phyloP scores from a whole-genome alignment of 2,113 vertebrate genomes.

The Phrynosoma platyrhinos region DNA sequence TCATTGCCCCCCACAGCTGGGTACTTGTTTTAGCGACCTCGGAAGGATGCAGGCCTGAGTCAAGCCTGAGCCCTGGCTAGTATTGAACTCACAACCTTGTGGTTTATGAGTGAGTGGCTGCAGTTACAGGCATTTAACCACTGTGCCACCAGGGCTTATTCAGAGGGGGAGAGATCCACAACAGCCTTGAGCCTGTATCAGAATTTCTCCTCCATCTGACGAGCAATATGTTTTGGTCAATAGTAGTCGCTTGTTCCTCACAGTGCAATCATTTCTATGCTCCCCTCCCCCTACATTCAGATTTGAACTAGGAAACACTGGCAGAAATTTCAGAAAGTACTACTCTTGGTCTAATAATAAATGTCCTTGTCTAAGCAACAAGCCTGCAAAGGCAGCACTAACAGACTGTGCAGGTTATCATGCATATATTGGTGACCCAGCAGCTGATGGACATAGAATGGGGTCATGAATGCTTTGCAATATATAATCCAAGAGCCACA shows the following conservation, averaged over 20 bases:
- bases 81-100: too few relatives aligned
- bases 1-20: too few relatives aligned
- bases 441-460: neutral
- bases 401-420: neutral
- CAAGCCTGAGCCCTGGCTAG: too few relatives aligned
- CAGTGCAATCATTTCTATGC: neutral
- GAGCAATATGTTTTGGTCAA: too few relatives aligned
- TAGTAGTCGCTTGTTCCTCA: neutral
- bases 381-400: neutral
- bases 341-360: neutral
- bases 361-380: neutral
- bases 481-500: too few relatives aligned
- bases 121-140: too few relatives aligned
- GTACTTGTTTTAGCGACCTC: too few relatives aligned
- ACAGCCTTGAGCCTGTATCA: neutral
- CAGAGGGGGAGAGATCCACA: neutral
- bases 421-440: neutral
- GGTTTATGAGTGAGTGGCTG: too few relatives aligned
- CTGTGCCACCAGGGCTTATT: too few relatives aligned
- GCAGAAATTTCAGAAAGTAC: neutral
- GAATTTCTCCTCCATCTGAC: neutral
- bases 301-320: neutral
- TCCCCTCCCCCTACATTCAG: neutral
- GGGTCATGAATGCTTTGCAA: neutral
- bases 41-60: too few relatives aligned